Percentiles rank a stretch among this genome's conserved stretches.
These are phyloP conservation scores for Drosophila monieri DNA, from an alignment of 2,888 invertebrate species.

Conservation along the genomic window DNA sequence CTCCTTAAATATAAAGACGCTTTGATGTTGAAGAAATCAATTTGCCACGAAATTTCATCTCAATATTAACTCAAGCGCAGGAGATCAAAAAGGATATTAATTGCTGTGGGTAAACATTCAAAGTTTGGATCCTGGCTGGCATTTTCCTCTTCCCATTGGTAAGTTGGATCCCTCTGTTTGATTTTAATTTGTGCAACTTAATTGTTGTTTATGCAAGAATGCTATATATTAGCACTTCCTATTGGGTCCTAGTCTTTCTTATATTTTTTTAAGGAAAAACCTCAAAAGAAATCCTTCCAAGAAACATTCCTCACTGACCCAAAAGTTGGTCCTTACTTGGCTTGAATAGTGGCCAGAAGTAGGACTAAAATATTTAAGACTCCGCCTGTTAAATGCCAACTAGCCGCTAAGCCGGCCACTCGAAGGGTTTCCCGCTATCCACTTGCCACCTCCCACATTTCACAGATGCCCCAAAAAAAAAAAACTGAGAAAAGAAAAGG, in stretches of 20 bases:
- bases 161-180: slow-evolving; percentile 16
- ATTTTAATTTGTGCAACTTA: slow-evolving; percentile 28
- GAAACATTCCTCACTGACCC: background rate
- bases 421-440: slow-evolving; percentile 20
- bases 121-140: slow-evolving; percentile 11
- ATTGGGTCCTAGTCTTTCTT: background rate
- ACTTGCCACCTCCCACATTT: slow-evolving; percentile 37
- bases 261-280: background rate
- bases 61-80: slow-evolving; percentile 63
- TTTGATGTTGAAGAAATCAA: slow-evolving; percentile 56
- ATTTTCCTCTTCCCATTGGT: slow-evolving; percentile 16
- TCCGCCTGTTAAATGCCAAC: slow-evolving; percentile 46
- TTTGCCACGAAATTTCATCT: slow-evolving; percentile 41
- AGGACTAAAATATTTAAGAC: slow-evolving; percentile 47
- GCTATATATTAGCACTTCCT: slow-evolving; percentile 20
- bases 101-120: slow-evolving; percentile 54
- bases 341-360: slow-evolving; percentile 17
- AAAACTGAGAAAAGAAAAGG: background rate
- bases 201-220: slow-evolving; percentile 36
- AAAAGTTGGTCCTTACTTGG: background rate
- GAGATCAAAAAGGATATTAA: slow-evolving; percentile 65
- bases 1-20: slow-evolving; percentile 31
- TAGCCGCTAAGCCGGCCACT: slow-evolving; percentile 45
- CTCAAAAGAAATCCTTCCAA: background rate
- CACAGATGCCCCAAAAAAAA: slow-evolving; percentile 36